Evolutionary conservation across 2,888 invertebrate species (phyloP).

Genomic region (Teleiodes luculella): DNA sequence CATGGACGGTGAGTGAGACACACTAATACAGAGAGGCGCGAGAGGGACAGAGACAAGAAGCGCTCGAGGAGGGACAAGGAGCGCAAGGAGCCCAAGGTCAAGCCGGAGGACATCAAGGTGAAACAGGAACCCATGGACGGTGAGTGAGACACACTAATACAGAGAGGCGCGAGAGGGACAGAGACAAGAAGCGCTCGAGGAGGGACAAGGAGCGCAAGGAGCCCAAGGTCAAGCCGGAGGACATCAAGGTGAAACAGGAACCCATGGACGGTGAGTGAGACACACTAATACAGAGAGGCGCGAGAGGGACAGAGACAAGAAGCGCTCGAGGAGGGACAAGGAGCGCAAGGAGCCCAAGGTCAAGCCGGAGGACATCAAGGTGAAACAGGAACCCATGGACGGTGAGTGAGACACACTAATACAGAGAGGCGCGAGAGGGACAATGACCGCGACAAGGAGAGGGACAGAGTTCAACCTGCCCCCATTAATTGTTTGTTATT

Average conservation of each 20-base stretch:
- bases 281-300: neutral
- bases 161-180: slow-evolving; percentile 35
- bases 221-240: slow-evolving; percentile 82
- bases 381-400: slow-evolving; percentile 91
- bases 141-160: slow-evolving; percentile 42
- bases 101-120: slow-evolving; percentile 86
- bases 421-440: slow-evolving; percentile 33
- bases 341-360: slow-evolving; percentile 83
- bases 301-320: slow-evolving; percentile 58
- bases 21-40: slow-evolving; percentile 11
- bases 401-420: slow-evolving; percentile 63
- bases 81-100: slow-evolving; percentile 81
- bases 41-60: slow-evolving; percentile 57
- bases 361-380: slow-evolving; percentile 85
- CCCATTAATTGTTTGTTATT: too few relatives aligned
- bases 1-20: slow-evolving; percentile 80
- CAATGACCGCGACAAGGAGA: slow-evolving; percentile 55
- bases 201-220: slow-evolving; percentile 82
- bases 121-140: slow-evolving; percentile 91
- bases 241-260: slow-evolving; percentile 90
- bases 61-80: slow-evolving; percentile 80
- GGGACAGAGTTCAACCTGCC: too few relatives aligned
- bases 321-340: slow-evolving; percentile 77
- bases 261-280: slow-evolving; percentile 83
- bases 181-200: slow-evolving; percentile 71